Percentiles rank a stretch among this genome's conserved stretches.
phyloP scores from a whole-genome alignment of 1,140 invertebrate genomes.

The Zaprionus inermis region DNA sequence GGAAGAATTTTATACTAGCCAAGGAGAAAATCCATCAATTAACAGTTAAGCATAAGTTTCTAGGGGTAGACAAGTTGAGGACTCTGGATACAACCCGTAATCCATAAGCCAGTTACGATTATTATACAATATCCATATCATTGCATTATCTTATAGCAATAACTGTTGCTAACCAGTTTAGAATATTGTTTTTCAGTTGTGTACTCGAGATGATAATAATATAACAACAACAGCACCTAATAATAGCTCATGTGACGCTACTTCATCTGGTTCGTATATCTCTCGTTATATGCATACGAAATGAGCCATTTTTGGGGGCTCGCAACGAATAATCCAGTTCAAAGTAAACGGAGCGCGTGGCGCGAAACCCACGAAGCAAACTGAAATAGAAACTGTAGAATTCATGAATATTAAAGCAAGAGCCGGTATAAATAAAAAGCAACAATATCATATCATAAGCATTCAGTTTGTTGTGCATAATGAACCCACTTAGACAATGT shows the following conservation, averaged over 20 bases:
- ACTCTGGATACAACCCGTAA: neutral
- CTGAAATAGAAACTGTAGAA: constrained; percentile 25
- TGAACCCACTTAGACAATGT: constrained; percentile 6
- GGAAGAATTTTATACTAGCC: constrained; percentile 47
- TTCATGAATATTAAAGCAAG: constrained; percentile 66
- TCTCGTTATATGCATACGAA: constrained; percentile 21
- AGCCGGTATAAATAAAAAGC: constrained; percentile 29
- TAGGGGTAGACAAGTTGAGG: neutral
- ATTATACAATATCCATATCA: neutral
- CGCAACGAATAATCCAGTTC: constrained; percentile 63
- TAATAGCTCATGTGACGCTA: neutral
- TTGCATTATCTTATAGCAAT: neutral
- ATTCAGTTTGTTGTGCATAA: constrained; percentile 49
- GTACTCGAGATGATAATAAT: too few species aligned
- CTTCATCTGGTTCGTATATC: neutral
- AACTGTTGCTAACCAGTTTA: neutral
- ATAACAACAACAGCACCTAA: neutral
- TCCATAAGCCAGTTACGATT: neutral
- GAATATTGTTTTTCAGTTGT: constrained; percentile 2
- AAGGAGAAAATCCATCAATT: constrained; percentile 9
- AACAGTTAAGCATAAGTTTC: neutral
- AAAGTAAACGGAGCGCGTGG: constrained; percentile 32
- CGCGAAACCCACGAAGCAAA: neutral
- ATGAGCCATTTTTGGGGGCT: constrained; percentile 59
- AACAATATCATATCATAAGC: constrained; percentile 31